phyloP scores from a whole-genome alignment of 2,113 vertebrate species.

The Gopherus flavomarginatus region DNA sequence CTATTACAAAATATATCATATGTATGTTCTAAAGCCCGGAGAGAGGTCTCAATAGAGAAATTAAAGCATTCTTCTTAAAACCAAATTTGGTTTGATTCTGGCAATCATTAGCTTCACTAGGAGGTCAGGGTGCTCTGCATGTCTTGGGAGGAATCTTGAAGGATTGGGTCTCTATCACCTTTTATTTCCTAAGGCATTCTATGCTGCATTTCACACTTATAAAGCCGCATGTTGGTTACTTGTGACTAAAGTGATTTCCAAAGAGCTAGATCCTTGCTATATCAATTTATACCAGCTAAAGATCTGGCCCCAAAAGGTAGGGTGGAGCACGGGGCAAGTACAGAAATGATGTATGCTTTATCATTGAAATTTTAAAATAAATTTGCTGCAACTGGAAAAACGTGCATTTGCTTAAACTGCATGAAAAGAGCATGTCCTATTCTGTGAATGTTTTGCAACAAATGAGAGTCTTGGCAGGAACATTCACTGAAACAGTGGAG shows the following conservation, averaged over 20 bases:
- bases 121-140: background rate
- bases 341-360: background rate
- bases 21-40: background rate
- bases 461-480: background rate
- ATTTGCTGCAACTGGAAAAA: background rate
- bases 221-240: background rate
- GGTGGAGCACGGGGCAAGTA: background rate
- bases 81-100: background rate
- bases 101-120: background rate
- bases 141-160: background rate
- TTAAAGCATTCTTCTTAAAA: background rate
- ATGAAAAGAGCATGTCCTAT: background rate
- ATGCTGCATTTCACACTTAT: background rate
- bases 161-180: background rate
- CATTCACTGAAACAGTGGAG: background rate
- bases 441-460: background rate
- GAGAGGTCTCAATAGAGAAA: background rate
- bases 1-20: background rate
- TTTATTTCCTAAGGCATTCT: background rate
- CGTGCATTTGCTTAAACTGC: background rate
- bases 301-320: background rate
- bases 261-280: background rate
- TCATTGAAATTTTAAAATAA: background rate
- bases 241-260: background rate
- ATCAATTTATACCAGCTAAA: background rate